phyloP scores from a whole-genome alignment of 2,888 invertebrate genomes.

The Lepidochrysops patricia region DNA sequence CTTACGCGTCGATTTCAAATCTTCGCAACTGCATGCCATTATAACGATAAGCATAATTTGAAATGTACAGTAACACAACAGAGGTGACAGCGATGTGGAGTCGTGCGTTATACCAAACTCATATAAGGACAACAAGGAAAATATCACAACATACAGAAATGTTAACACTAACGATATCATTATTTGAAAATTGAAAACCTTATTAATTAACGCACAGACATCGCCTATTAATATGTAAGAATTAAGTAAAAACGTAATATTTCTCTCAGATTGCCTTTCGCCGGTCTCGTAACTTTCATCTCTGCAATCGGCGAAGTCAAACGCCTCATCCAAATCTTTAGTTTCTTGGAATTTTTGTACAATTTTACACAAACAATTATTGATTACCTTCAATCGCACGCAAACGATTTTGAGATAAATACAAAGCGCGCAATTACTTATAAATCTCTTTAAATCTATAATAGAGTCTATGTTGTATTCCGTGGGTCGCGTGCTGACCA shows the following conservation, averaged over 20 bases:
- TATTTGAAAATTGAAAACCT: conserved; percentile 45
- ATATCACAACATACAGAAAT: conserved; percentile 22
- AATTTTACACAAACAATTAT: conserved; percentile 37
- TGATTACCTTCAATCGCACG: conserved; percentile 35
- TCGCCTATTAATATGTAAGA: conserved; percentile 26
- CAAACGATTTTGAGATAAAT: conserved; percentile 36
- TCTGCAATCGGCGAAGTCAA: not conserved
- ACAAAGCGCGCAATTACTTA: conserved; percentile 30
- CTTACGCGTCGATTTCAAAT: conserved; percentile 34
- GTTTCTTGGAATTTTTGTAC: conserved; percentile 23
- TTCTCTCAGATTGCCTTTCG: conserved; percentile 4
- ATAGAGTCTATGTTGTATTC: not conserved
- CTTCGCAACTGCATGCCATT: conserved; percentile 43
- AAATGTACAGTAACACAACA: conserved; percentile 34
- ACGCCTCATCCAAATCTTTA: not conserved
- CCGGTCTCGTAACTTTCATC: not conserved
- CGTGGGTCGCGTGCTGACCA: not conserved
- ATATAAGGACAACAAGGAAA: conserved; percentile 27
- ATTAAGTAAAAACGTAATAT: conserved; percentile 28
- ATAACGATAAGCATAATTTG: conserved; percentile 34
- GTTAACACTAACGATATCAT: conserved; percentile 31
- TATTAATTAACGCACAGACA: conserved; percentile 37
- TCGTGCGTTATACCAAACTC: conserved; percentile 10
- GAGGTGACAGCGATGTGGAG: not conserved
- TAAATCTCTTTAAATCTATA: conserved; percentile 18